Base-by-base conservation (phyloP, 1,140 invertebrate species). In the Fopius arisanus region DNA sequence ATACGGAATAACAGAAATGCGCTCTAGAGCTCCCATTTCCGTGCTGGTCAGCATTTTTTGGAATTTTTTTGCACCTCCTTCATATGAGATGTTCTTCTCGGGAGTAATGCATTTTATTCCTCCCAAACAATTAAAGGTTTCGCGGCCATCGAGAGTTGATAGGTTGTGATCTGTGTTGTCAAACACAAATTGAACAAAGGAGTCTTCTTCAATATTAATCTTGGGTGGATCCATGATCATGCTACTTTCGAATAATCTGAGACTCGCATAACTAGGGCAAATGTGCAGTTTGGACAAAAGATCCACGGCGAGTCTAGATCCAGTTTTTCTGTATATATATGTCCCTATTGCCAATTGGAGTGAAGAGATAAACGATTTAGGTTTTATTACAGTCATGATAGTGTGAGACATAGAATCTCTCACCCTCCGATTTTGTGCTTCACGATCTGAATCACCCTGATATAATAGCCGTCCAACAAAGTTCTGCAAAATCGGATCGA, bases 301-400 rank as follows among this genome's bases (percentile, higher is more conserved):
- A 70, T 70, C 69, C 28, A 70, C 59, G 33, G 26, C 31, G 12
- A 59, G 31, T 28, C 16, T 59, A 14, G 48, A 70, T 6, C 69
- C 69, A 21, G 29, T 66, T 59, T 70, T 62, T 31, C 51, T 14
- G 14, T 59, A n/a, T 6, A 59, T 31, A 31, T 62, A 70, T 19
- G 28, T 70, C 33, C 23, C 69, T 6, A 37, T 12, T 4, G 5
- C 33, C 33, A 37, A 37, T 12, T 37, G 33, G 5, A 37, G 33
- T 12, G 33, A 6, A 78, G 84, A 86, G 74, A 79, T 78, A 78
- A 86, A 82, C 10, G 19, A 51, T 41, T 33, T 28, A 77, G 78
- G 71, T 21, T 80, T 78, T 69, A 83, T 70, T 9, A 80, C 41
- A 78, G 80, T 59, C 73, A 83, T 81, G 54, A 85, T 84, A 70